Percentiles rank a stretch among this genome's conserved stretches.
Evolutionary conservation across 2,797 vertebrate genomes (phyloP).

Genomic region (Lemur catta): DNA sequence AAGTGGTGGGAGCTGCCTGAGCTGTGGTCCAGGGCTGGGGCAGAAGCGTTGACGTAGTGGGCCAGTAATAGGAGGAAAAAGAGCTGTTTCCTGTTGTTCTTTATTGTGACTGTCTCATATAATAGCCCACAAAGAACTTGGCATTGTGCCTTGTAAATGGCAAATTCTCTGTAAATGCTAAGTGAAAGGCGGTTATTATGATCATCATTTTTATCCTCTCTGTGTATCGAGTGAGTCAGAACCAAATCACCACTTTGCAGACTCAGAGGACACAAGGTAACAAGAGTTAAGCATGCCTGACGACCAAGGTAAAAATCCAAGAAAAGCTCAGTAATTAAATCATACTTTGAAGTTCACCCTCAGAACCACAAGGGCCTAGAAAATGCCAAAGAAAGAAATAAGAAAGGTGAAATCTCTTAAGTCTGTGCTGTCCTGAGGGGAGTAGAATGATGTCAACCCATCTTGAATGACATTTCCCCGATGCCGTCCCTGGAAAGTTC

Average conservation of each 20-base stretch:
- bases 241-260: not conserved
- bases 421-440: not conserved
- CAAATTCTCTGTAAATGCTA: slow-evolving; percentile 12
- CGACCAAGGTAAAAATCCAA: not conserved
- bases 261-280: not conserved
- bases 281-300: not conserved
- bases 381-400: slow-evolving; percentile 36
- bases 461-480: not conserved
- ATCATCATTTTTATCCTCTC: not conserved
- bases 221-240: not conserved
- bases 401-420: slow-evolving; percentile 6
- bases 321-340: not conserved
- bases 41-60: not conserved
- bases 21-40: not conserved
- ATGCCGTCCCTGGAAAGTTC: not conserved
- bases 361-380: not conserved
- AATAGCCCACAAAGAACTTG: not conserved
- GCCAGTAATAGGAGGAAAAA: not conserved
- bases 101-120: not conserved
- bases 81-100: not conserved
- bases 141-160: not conserved
- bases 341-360: not conserved
- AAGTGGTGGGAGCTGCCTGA: not conserved
- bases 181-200: not conserved
- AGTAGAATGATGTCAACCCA: not conserved